phyloP scores from a whole-genome alignment of 2,797 vertebrate species.

The Mareca strepera region DNA sequence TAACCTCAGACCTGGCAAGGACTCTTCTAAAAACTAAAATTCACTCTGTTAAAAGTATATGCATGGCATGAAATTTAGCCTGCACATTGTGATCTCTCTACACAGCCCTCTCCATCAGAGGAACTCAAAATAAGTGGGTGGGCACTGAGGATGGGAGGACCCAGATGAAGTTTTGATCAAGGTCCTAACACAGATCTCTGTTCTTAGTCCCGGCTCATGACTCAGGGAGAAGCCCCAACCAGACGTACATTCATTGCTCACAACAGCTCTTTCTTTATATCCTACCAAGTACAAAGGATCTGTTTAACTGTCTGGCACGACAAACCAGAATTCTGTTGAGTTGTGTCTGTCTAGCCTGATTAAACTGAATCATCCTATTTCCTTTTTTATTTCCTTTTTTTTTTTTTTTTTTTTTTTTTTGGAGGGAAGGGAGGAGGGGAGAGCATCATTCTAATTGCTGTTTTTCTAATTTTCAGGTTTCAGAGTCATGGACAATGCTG shows the following conservation, averaged over 20 bases:
- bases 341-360: not conserved
- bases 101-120: not conserved
- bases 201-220: not conserved
- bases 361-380: not conserved
- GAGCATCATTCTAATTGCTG: not conserved
- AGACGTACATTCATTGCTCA: not conserved
- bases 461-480: conserved; percentile 56
- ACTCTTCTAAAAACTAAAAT: not conserved
- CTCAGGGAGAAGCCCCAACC: not conserved
- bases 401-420: not conserved
- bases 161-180: not conserved
- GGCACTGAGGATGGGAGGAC: not conserved
- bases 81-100: not conserved
- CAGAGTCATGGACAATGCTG: not conserved
- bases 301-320: not conserved
- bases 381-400: not conserved
- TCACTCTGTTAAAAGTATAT: not conserved
- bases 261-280: not conserved
- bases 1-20: conserved; percentile 48
- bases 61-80: not conserved
- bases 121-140: not conserved
- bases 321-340: not conserved
- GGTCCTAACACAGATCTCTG: not conserved
- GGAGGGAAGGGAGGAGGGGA: not conserved
- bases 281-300: not conserved